A percentile compares a stretch with the other conserved stretches of the same genome.
Evolutionary conservation across 2,797 vertebrate species (phyloP).

Genomic region (Falco rusticolus): DNA sequence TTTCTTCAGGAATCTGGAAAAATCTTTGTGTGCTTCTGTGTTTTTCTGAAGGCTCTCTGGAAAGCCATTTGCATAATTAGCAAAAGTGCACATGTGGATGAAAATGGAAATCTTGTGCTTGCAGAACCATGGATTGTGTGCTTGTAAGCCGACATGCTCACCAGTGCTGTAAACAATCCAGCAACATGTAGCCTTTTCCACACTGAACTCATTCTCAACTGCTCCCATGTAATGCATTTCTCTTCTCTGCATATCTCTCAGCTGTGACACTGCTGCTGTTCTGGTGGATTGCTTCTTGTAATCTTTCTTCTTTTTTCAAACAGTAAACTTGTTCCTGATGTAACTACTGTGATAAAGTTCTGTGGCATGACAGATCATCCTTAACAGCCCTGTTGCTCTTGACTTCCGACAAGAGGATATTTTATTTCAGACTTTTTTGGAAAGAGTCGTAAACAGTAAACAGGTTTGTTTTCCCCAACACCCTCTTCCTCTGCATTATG

Average conservation of each 20-base stretch:
- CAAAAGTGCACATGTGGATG: background rate
- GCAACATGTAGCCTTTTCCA: background rate
- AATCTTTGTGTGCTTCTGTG: background rate
- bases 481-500: background rate
- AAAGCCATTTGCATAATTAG: background rate
- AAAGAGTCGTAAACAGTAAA: background rate
- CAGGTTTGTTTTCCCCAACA: background rate
- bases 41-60: background rate
- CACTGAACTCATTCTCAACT: background rate
- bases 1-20: background rate
- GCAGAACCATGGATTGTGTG: background rate
- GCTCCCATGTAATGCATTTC: background rate
- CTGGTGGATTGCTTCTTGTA: slow-evolving; percentile 48
- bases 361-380: slow-evolving; percentile 29
- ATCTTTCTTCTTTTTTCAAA: slow-evolving; percentile 49
- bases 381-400: background rate
- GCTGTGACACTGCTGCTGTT: slow-evolving; percentile 36
- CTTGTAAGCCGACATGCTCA: background rate
- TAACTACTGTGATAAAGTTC: slow-evolving; percentile 66
- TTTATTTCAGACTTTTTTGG: background rate
- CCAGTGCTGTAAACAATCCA: background rate
- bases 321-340: slow-evolving; percentile 62
- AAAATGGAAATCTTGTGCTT: background rate
- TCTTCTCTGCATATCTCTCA: slow-evolving; percentile 46
- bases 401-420: slow-evolving; percentile 37